Percentiles rank a stretch among this genome's conserved stretches.
Conservation (phyloP, 1,140 invertebrate genomes). For the Adelges cooleyi region DNA sequence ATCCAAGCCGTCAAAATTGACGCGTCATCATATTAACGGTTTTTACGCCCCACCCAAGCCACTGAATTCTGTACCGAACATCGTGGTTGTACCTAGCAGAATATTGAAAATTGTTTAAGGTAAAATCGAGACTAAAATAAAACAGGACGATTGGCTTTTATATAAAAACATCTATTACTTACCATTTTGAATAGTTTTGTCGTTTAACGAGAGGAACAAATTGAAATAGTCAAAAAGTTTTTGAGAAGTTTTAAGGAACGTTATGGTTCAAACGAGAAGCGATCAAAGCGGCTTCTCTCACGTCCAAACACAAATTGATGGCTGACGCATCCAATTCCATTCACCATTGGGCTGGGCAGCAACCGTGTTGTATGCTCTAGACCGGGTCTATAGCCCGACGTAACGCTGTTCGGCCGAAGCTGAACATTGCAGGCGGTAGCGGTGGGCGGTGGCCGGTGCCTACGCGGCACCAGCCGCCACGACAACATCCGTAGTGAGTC, state of each 20-base stretch:
- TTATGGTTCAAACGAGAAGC: slow-evolving; percentile 12
- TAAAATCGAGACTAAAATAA: too few species aligned
- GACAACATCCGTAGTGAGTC: too few species aligned
- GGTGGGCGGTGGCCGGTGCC: too few species aligned
- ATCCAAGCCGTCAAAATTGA: too few species aligned
- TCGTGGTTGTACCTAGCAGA: too few species aligned
- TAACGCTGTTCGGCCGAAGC: slow-evolving; percentile 15
- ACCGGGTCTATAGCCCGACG: neutral
- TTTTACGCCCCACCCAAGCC: too few species aligned
- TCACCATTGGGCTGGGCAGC: neutral
- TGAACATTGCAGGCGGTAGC: neutral
- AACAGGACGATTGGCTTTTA: too few species aligned
- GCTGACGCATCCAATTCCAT: too few species aligned
- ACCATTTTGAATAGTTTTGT: slow-evolving; percentile 5
- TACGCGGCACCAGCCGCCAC: neutral
- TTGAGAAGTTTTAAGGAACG: neutral
- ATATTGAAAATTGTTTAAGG: too few species aligned
- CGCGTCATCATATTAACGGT: too few species aligned
- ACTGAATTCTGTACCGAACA: too few species aligned
- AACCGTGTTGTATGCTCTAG: slow-evolving; percentile 6
- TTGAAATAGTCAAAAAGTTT: neutral
- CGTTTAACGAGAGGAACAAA: neutral
- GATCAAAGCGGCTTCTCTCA: neutral
- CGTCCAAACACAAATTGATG: slow-evolving; percentile 27
- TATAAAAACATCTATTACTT: too few species aligned